phyloP scores from a whole-genome alignment of 1,140 invertebrate genomes.

The Drosophila chauvacae region DNA sequence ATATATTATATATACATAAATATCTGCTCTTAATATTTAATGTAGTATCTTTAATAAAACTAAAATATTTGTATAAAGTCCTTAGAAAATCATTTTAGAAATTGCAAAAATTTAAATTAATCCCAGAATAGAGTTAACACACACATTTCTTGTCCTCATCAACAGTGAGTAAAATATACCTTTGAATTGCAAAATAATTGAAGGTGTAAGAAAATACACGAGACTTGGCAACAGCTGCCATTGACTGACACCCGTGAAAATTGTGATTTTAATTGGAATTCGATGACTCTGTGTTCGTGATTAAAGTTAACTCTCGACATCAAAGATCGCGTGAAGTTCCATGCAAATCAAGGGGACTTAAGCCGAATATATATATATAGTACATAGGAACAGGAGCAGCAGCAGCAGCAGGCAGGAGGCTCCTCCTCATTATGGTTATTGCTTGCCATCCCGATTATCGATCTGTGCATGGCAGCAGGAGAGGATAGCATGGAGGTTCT shows the following conservation, averaged over 20 bases:
- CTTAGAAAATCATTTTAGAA: background rate
- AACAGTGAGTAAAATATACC: background rate
- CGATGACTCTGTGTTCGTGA: conserved; percentile 59
- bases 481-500: conserved; percentile 1
- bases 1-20: background rate
- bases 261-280: conserved; percentile 77
- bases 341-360: conserved; percentile 58
- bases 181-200: conserved; percentile 37
- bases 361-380: background rate
- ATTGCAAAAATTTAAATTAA: background rate
- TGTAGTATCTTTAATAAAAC: background rate
- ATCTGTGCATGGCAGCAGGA: conserved; percentile 42
- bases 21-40: background rate
- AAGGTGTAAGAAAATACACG: conserved; percentile 15
- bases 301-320: conserved; percentile 68
- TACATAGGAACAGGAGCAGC: background rate
- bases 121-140: background rate
- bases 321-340: conserved; percentile 52
- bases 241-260: conserved; percentile 70
- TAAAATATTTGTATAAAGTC: background rate
- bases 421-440: conserved; percentile 66
- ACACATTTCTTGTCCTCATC: background rate
- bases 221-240: conserved; percentile 57
- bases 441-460: conserved; percentile 66
- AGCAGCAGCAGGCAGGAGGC: background rate